phyloP scores from a whole-genome alignment of 2,888 invertebrate genomes.

The Yponomeuta sedellus region DNA sequence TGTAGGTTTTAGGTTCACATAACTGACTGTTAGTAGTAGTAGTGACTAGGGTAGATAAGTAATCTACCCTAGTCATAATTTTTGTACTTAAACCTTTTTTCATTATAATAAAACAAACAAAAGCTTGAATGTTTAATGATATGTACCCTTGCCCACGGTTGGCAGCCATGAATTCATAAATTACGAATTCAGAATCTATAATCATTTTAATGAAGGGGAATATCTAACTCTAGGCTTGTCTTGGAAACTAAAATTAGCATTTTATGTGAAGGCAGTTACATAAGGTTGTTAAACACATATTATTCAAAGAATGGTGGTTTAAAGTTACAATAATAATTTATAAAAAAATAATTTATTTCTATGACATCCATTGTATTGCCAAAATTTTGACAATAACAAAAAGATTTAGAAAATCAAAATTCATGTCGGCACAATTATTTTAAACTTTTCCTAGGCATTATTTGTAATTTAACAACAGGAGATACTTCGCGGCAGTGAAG shows the following conservation, averaged over 20 bases:
- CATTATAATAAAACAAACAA: not conserved
- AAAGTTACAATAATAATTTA: not conserved
- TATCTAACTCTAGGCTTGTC: constrained; percentile 24
- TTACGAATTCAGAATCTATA: constrained; percentile 62
- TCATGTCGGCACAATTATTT: too few relatives aligned
- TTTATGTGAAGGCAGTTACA: constrained; percentile 11
- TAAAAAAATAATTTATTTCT: too few relatives aligned
- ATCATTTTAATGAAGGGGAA: constrained; percentile 48
- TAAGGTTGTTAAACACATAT: constrained; percentile 5
- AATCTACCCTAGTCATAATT: not conserved
- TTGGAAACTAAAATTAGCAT: constrained; percentile 12
- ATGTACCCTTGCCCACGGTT: constrained; percentile 55
- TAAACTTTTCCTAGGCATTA: too few relatives aligned
- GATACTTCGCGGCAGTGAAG: not conserved
- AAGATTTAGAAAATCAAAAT: too few relatives aligned
- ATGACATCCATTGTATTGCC: too few relatives aligned
- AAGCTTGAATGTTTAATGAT: constrained; percentile 42
- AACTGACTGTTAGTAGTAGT: too few relatives aligned
- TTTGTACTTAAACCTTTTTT: not conserved
- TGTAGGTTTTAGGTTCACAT: too few relatives aligned
- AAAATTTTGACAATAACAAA: too few relatives aligned
- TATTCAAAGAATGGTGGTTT: not conserved
- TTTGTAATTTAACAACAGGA: too few relatives aligned
- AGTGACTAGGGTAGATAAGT: too few relatives aligned
- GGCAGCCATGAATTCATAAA: constrained; percentile 55